Conservation (phyloP, 2,797 vertebrate genomes). For the Buceros bicornis region DNA sequence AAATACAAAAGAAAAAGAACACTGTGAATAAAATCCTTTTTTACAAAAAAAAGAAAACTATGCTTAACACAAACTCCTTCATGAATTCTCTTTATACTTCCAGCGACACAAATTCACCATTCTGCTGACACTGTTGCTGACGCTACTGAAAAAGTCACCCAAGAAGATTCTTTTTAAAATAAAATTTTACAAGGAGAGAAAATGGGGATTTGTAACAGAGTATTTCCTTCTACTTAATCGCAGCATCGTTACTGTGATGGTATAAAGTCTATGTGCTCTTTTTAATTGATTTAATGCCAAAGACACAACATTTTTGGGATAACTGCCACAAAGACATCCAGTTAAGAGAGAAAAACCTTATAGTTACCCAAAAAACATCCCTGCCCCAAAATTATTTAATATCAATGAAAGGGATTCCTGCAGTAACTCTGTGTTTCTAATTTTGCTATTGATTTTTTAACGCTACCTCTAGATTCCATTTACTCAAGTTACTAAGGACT, state of each 20-base stretch:
- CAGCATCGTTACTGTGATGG: not conserved
- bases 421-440: not conserved
- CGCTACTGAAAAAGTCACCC: constrained; percentile 31
- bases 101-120: constrained; percentile 48
- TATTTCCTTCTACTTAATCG: constrained; percentile 28
- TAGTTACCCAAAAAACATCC: not conserved
- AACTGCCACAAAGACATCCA: not conserved
- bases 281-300: not conserved
- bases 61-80: constrained; percentile 68
- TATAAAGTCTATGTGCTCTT: not conserved
- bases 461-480: not conserved
- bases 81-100: constrained; percentile 73
- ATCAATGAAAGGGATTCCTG: not conserved
- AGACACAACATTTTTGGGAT: not conserved
- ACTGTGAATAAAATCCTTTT: constrained; percentile 16
- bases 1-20: constrained; percentile 42
- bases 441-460: constrained; percentile 1
- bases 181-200: constrained; percentile 38
- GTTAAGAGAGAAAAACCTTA: not conserved
- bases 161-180: constrained; percentile 49
- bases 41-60: not conserved
- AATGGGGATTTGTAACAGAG: constrained; percentile 4
- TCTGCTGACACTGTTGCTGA: constrained; percentile 72
- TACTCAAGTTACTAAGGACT: not conserved
- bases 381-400: not conserved